Conservation (phyloP, 35 echinoderm and acorn worm genomes). For the Lytechinus pictus region DNA sequence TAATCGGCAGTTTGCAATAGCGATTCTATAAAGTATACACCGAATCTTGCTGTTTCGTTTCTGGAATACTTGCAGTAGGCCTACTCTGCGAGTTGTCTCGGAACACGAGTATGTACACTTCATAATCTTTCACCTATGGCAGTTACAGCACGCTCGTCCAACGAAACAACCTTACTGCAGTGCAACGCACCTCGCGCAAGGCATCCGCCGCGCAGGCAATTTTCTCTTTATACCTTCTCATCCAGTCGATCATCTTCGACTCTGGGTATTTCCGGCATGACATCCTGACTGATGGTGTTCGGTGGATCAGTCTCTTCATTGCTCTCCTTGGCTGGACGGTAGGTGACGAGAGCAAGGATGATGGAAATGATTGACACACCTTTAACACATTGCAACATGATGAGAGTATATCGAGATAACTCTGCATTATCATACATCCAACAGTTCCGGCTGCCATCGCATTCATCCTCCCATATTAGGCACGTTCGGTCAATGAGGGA, state of each 20-base stretch:
- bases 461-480: conserved; percentile 52
- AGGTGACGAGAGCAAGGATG: conserved; percentile 67
- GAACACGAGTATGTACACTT: no score
- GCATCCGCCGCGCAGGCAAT: not conserved
- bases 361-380: conserved; percentile 78
- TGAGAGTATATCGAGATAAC: conserved; percentile 36
- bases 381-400: conserved; percentile 59
- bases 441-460: conserved; percentile 47
- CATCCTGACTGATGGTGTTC: not conserved
- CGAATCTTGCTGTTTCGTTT: no score
- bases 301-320: not conserved
- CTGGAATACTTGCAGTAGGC: no score
- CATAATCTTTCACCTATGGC: no score
- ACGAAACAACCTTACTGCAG: not conserved
- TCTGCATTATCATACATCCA: conserved; percentile 58
- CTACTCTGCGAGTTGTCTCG: not conserved
- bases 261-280: not conserved
- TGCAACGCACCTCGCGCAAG: not conserved
- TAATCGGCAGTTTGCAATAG: no score
- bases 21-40: no score
- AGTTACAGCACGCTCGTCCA: not conserved
- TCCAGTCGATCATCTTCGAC: conserved; percentile 5
- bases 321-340: conserved; percentile 50
- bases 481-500: conserved; percentile 53
- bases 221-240: not conserved